Conservation (phyloP, 1,140 invertebrate genomes). For the Laodelphax striatellus region DNA sequence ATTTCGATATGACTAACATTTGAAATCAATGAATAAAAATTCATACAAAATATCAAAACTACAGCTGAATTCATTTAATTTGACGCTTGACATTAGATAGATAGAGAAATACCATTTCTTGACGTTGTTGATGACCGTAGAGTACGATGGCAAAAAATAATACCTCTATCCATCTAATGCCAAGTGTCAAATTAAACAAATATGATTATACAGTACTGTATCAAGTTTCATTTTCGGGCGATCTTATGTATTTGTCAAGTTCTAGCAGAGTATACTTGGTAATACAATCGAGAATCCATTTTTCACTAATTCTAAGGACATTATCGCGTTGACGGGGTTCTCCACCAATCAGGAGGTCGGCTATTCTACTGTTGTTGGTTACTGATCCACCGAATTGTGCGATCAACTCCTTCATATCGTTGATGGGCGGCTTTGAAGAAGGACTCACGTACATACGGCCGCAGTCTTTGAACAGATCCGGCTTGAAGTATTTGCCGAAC, state of each 20-base stretch:
- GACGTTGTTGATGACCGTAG: too few species aligned
- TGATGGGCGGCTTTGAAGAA: slow-evolving; percentile 26
- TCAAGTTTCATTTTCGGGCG: too few species aligned
- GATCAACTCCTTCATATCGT: slow-evolving; percentile 36
- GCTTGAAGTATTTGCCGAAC: slow-evolving; percentile 34
- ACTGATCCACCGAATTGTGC: slow-evolving; percentile 34
- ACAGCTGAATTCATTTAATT: too few species aligned
- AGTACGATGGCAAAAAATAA: too few species aligned
- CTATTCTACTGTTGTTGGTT: slow-evolving; percentile 28
- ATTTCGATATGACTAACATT: too few species aligned
- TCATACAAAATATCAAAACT: too few species aligned
- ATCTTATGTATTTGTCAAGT: not conserved
- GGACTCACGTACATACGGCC: slow-evolving; percentile 35
- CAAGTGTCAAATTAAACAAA: too few species aligned
- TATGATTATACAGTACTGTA: too few species aligned
- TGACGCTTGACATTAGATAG: too few species aligned
- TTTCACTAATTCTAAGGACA: slow-evolving; percentile 31
- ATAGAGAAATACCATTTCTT: too few species aligned
- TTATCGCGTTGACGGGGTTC: slow-evolving; percentile 18
- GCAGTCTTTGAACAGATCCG: slow-evolving; percentile 35
- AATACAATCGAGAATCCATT: slow-evolving; percentile 36
- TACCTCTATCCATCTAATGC: too few species aligned
- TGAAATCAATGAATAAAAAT: too few species aligned
- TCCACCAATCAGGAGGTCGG: slow-evolving; percentile 35
- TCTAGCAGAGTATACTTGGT: slow-evolving; percentile 4